Evolutionary conservation across 1,140 invertebrate species (phyloP).

Genomic region (Microvelia longipes): DNA sequence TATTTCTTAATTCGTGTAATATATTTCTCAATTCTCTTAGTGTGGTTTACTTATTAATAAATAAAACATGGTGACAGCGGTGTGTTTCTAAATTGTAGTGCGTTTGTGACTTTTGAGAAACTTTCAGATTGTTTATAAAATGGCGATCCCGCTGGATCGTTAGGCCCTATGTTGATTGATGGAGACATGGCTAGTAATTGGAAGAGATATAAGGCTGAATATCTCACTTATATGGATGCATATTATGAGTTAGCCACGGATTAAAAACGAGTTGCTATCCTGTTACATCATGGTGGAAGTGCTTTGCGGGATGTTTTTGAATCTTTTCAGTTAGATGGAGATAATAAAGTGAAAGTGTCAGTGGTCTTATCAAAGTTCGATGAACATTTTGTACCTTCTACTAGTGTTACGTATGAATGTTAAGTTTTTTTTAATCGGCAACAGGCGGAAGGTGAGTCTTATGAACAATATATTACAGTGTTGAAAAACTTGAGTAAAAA

Average conservation of each 20-base stretch:
- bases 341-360: not conserved
- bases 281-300: not conserved
- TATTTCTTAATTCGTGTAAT: too few relatives aligned
- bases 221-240: not conserved
- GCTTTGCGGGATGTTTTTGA: slow-evolving; percentile 3
- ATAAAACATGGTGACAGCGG: not conserved
- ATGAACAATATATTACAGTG: slow-evolving; percentile 7
- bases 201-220: not conserved
- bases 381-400: slow-evolving; percentile 2
- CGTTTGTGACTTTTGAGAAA: not conserved
- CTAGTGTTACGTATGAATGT: slow-evolving; percentile 3
- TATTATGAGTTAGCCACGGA: not conserved
- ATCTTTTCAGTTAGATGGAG: not conserved
- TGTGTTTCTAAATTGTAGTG: slow-evolving; percentile 1
- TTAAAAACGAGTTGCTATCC: not conserved
- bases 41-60: too few relatives aligned
- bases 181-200: slow-evolving; percentile 7
- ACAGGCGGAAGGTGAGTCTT: slow-evolving; percentile 4
- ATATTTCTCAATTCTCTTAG: too few relatives aligned
- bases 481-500: slow-evolving; percentile 7
- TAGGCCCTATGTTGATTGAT: not conserved
- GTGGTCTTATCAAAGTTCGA: slow-evolving; percentile 1
- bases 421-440: slow-evolving; percentile 6
- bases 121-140: not conserved
- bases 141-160: not conserved